Evolutionary conservation across 2,113 vertebrate genomes (phyloP), one percentile per base, ranked within the genome.

Genomic region (Henicopernis longicauda): DNA sequence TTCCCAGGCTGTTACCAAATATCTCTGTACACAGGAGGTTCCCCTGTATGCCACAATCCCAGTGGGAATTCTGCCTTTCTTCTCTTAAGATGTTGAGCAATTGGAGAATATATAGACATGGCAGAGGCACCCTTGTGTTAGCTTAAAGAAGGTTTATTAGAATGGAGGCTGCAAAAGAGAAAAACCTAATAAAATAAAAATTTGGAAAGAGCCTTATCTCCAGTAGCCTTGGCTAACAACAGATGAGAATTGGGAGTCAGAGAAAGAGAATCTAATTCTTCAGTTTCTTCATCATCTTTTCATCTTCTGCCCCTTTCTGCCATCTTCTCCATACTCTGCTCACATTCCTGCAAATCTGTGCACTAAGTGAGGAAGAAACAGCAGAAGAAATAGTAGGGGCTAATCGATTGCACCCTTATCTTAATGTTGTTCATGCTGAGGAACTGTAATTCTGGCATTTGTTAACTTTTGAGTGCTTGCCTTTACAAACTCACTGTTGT

Each of bases 21-120:
- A 74, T 40, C 55, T 66, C 42, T 90, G 4, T 62, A 45, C 27
- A 20, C 26, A 59, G 32, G 55, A 89, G n/a, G 32, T 34, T 78
- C 14, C n/a, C 22, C 3, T 0, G 14, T 27, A 42, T 22, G 13
- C 18, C 52, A n/a, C 2, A 0, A 40, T 84, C 40, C 42, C 6
- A 8, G 17, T 1, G 7, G 62, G n/a, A 89, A 50, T 67, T 93
- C 55, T 82, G 50, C 44, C 77, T 83, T 82, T 67, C 16, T 86
- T 89, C 45, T 74, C 27, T 10, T 67, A 61, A 76, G 55, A n/a
- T 52, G 7, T 38, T 65, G 42, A 79, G 20, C 47, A 67, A 19
- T 4, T 81, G 42, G n/a, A 77, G 71, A 86, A 77, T 17, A 50
- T 18, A 32, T 6, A 70, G 55, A 29, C 44, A 4, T 74, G 54